These are phyloP conservation scores for Oscheius sp. DNA, from an alignment of 2,888 invertebrate genomes.

Conservation along the genomic window DNA sequence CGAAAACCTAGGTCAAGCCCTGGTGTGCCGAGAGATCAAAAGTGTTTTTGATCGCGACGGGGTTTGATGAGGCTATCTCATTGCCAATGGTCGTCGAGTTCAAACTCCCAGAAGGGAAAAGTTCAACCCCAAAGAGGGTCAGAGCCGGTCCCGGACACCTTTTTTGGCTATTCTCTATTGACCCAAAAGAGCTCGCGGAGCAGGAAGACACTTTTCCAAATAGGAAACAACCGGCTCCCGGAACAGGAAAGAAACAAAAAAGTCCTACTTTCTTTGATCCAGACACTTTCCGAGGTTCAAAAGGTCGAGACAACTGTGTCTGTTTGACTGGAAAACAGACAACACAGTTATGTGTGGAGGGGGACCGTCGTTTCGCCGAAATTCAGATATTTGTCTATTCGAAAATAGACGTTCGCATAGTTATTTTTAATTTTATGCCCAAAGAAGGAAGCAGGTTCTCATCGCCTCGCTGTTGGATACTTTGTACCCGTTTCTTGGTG, in stretches of 20 bases:
- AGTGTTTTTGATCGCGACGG: constrained; percentile 14
- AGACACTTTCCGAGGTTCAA: too few relatives aligned
- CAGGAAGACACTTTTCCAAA: constrained; percentile 19
- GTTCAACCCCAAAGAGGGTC: constrained; percentile 1
- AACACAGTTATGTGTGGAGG: too few relatives aligned
- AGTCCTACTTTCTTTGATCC: too few relatives aligned
- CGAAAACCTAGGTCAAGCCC: not conserved
- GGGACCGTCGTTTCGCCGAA: too few relatives aligned
- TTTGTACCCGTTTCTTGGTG: not conserved
- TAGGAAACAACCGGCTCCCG: constrained; percentile 2
- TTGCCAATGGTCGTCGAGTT: not conserved
- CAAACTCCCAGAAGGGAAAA: not conserved
- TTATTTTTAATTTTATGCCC: too few relatives aligned
- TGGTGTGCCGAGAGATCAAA: constrained; percentile 5
- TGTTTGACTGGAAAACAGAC: too few relatives aligned
- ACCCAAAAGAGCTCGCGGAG: constrained; percentile 6
- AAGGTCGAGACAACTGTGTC: too few relatives aligned
- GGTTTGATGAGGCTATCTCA: not conserved
- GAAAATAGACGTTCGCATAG: too few relatives aligned
- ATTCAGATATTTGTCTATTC: too few relatives aligned
- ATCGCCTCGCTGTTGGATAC: too few relatives aligned
- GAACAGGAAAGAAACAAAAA: constrained; percentile 16
- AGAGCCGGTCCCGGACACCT: constrained; percentile 20
- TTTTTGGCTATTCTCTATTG: constrained; percentile 19
- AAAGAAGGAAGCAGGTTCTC: constrained; percentile 1